phyloP scores from a whole-genome alignment of 2,888 invertebrate genomes.

The Xestoiulus laeticollis region DNA sequence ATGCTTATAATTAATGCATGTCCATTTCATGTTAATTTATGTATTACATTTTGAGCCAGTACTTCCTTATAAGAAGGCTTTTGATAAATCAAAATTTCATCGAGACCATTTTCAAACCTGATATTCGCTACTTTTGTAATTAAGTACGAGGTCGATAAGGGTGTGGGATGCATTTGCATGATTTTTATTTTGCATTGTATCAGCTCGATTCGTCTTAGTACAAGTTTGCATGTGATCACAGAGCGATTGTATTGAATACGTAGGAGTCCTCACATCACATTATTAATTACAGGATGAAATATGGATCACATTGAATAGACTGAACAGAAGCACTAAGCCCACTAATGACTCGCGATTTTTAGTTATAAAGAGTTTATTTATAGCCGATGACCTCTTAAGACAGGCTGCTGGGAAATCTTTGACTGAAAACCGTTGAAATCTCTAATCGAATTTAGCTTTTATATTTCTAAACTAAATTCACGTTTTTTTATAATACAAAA shows the following conservation, averaged over 20 bases:
- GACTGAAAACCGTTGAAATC: not conserved
- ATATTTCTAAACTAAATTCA: not conserved
- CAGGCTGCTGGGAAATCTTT: not conserved
- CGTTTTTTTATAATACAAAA: not conserved
- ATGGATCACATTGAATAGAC: not conserved
- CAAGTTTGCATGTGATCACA: not conserved
- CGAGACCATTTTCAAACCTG: slow-evolving; percentile 5
- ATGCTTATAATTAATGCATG: not conserved
- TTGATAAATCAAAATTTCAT: not conserved
- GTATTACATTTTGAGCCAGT: not conserved
- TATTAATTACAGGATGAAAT: slow-evolving; percentile 36
- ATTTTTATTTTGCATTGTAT: slow-evolving; percentile 38
- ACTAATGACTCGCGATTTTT: slow-evolving; percentile 15
- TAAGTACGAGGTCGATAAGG: not conserved
- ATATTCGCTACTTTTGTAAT: not conserved
- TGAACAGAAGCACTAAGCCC: slow-evolving; percentile 31
- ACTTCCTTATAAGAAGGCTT: not conserved
- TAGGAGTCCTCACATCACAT: not conserved
- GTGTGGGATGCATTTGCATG: slow-evolving; percentile 36
- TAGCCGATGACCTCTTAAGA: slow-evolving; percentile 38
- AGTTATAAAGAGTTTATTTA: not conserved
- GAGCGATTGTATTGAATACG: not conserved
- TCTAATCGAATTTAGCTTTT: not conserved
- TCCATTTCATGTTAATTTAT: not conserved
- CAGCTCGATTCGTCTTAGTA: not conserved